Evolutionary conservation across 2,888 invertebrate species (phyloP).

Genomic region (Plemyria rubiginata): DNA sequence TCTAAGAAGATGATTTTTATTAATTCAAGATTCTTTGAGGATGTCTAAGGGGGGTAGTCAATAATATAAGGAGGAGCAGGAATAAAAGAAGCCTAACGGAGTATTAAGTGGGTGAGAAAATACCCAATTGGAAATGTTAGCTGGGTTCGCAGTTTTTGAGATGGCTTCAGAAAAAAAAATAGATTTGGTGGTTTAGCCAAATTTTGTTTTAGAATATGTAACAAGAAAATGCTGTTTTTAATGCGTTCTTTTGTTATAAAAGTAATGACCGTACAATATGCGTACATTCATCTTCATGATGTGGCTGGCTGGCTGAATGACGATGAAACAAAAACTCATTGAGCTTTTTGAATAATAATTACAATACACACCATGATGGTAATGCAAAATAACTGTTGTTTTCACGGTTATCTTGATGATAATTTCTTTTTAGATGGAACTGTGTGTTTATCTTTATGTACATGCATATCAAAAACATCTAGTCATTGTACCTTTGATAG

Average conservation of each 20-base stretch:
- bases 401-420: slow-evolving; percentile 44
- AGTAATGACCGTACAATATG: slow-evolving; percentile 32
- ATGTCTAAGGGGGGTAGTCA: too few relatives aligned
- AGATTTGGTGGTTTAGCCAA: too few relatives aligned
- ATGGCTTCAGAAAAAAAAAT: too few relatives aligned
- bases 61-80: too few relatives aligned
- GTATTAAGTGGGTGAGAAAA: too few relatives aligned
- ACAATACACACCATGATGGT: slow-evolving; percentile 38
- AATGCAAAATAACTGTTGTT: slow-evolving; percentile 44
- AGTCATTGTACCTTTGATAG: slow-evolving; percentile 34
- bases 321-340: slow-evolving; percentile 44
- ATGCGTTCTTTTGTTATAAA: slow-evolving; percentile 20
- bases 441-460: slow-evolving; percentile 27
- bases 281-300: slow-evolving; percentile 37
- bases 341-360: slow-evolving; percentile 44
- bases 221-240: slow-evolving; percentile 2
- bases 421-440: slow-evolving; percentile 44
- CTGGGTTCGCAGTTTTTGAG: too few relatives aligned
- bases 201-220: background rate
- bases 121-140: too few relatives aligned
- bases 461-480: slow-evolving; percentile 38
- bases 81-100: too few relatives aligned
- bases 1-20: background rate
- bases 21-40: too few relatives aligned
- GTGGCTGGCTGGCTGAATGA: slow-evolving; percentile 37